phyloP scores from a whole-genome alignment of 2,888 invertebrate genomes.

The Sinelater perroti region DNA sequence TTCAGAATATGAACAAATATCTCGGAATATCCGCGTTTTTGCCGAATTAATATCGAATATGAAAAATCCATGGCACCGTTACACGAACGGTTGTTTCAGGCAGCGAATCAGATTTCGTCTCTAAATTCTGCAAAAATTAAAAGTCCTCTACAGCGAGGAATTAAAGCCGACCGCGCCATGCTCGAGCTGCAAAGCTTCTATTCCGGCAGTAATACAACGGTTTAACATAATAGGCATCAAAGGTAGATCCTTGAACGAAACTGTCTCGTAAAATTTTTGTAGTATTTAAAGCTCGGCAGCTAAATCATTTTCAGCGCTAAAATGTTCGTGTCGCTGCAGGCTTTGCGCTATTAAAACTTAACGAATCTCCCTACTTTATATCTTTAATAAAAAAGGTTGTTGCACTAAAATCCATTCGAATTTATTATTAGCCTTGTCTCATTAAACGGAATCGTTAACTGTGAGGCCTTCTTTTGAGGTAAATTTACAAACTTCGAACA shows the following conservation, averaged over 20 bases:
- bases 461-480: not conserved
- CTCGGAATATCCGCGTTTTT: not conserved
- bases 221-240: conserved; percentile 12
- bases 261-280: conserved; percentile 10
- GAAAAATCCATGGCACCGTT: not conserved
- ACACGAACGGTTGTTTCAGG: not conserved
- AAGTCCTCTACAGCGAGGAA: not conserved
- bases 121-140: not conserved
- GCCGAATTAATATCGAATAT: not conserved
- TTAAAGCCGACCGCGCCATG: conserved; percentile 1
- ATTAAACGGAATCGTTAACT: not conserved
- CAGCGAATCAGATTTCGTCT: not conserved
- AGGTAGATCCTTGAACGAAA: conserved; percentile 12
- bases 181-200: conserved; percentile 10
- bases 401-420: conserved; percentile 1
- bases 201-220: conserved; percentile 10
- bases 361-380: conserved; percentile 8
- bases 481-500: not conserved
- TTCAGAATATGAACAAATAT: not conserved
- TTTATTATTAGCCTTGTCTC: conserved; percentile 1
- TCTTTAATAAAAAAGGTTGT: conserved; percentile 9
- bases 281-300: conserved; percentile 2
- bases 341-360: conserved; percentile 11
- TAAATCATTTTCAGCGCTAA: conserved; percentile 8
- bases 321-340: conserved; percentile 10